Evolutionary conservation across 2,797 vertebrate genomes (phyloP).

Genomic region (Melanotaenia parkinsoni): DNA sequence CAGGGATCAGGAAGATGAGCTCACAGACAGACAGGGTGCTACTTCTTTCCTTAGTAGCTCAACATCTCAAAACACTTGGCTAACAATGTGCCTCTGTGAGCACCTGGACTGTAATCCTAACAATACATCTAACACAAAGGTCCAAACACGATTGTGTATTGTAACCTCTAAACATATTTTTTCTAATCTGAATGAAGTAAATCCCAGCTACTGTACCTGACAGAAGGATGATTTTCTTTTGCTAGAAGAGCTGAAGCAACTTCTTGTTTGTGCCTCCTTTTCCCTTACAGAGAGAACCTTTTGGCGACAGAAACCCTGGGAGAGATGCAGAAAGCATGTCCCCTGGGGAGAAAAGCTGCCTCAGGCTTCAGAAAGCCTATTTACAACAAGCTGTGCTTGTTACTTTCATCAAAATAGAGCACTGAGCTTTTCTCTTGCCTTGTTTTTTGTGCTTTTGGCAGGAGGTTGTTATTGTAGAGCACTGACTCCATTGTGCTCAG

Average conservation of each 20-base stretch:
- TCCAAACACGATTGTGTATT: constrained; percentile 54
- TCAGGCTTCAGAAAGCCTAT: constrained; percentile 87
- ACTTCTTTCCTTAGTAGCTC: constrained; percentile 57
- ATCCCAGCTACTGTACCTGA: constrained; percentile 63
- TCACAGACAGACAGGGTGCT: constrained; percentile 63
- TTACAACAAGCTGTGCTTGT: constrained; percentile 90
- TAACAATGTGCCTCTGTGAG: constrained; percentile 58
- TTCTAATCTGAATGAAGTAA: constrained; percentile 73
- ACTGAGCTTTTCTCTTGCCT: constrained; percentile 83
- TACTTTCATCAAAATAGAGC: constrained; percentile 89
- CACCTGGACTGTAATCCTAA: constrained; percentile 73
- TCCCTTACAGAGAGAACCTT: constrained; percentile 80
- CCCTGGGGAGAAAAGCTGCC: constrained; percentile 84
- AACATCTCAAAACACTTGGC: constrained; percentile 56
- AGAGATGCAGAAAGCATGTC: constrained; percentile 84
- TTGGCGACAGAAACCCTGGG: constrained; percentile 84
- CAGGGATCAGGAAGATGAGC: constrained; percentile 76
- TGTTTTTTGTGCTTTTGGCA: constrained; percentile 87
- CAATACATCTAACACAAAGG: constrained; percentile 56
- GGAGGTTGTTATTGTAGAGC: constrained; percentile 86
- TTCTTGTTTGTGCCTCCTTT: constrained; percentile 82
- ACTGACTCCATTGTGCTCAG: constrained; percentile 83
- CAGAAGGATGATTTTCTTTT: constrained; percentile 75
- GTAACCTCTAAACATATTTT: constrained; percentile 63
- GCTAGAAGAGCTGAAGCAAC: constrained; percentile 78